Conservation (phyloP, 2,888 invertebrate species). For the Netelia inedita region DNA sequence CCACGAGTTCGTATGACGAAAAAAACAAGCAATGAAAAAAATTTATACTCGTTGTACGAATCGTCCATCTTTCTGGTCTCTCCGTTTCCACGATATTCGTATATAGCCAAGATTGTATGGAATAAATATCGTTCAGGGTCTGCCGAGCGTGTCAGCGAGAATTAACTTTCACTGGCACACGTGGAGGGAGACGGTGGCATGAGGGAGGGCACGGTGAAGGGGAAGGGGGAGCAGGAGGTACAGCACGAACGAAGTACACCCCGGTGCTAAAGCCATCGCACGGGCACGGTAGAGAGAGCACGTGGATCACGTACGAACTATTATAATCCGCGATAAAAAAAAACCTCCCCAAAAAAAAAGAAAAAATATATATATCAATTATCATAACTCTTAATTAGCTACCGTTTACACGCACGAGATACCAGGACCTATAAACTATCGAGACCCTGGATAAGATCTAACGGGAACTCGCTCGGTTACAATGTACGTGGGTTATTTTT, state of each 20-base stretch:
- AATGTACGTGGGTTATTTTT: background rate
- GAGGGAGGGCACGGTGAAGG: too few species aligned
- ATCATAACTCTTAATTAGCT: slow-evolving; percentile 65
- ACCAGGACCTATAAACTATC: slow-evolving; percentile 50
- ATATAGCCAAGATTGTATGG: slow-evolving; percentile 24
- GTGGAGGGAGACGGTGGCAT: background rate
- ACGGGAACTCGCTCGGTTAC: slow-evolving; percentile 6
- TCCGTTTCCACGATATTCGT: background rate
- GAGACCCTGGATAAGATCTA: slow-evolving; percentile 9
- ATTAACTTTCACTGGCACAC: slow-evolving; percentile 53
- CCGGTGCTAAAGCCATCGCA: background rate
- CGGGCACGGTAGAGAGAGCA: slow-evolving; percentile 13
- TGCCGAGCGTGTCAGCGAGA: slow-evolving; percentile 31
- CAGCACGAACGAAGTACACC: background rate
- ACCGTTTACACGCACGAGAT: slow-evolving; percentile 64
- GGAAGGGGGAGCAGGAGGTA: too few species aligned
- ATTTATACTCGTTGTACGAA: background rate
- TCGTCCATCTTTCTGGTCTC: background rate
- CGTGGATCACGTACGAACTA: slow-evolving; percentile 57
- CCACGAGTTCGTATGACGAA: too few species aligned
- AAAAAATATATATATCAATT: slow-evolving; percentile 44
- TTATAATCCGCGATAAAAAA: slow-evolving; percentile 55
- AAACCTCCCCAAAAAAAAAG: background rate
- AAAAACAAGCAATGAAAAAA: slow-evolving; percentile 14
- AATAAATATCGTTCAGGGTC: slow-evolving; percentile 55